Percentiles rank a stretch among this genome's conserved stretches.
These are phyloP conservation scores for Aplysia californica DNA, from an alignment of 1,140 invertebrate genomes.

Conservation along the genomic window DNA sequence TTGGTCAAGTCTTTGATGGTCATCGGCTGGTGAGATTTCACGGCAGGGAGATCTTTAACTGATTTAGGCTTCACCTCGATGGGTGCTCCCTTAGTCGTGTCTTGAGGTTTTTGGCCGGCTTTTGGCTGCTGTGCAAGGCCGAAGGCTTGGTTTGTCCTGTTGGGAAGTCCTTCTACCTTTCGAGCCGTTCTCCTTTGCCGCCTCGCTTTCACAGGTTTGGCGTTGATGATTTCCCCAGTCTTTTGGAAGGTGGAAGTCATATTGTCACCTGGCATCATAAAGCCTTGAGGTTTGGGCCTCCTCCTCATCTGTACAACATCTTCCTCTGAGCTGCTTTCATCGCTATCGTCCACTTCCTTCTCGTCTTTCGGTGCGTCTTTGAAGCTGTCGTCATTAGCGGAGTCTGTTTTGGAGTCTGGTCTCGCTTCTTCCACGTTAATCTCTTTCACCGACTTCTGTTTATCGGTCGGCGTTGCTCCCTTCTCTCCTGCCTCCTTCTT, in stretches of 20 bases:
- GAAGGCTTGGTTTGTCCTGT: neutral
- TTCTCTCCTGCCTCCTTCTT: neutral
- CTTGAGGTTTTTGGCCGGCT: too few species aligned
- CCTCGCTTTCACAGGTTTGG: neutral
- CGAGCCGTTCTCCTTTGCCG: neutral
- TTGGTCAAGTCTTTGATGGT: conserved; percentile 1
- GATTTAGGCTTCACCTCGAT: too few species aligned
- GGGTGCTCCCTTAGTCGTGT: too few species aligned
- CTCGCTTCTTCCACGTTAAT: neutral
- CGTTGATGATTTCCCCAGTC: neutral
- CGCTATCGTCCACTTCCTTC: neutral
- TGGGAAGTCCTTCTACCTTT: neutral
- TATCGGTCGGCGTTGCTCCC: neutral
- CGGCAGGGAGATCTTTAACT: neutral
- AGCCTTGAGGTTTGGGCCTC: neutral
- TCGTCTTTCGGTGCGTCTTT: neutral
- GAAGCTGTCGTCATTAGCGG: too few species aligned
- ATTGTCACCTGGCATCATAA: neutral
- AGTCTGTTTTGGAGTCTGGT: neutral
- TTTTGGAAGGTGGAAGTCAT: neutral
- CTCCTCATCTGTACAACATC: neutral
- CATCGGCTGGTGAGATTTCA: neutral
- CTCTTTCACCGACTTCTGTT: neutral
- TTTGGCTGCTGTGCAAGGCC: too few species aligned
- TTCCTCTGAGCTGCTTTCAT: neutral